These are phyloP conservation scores for Drosophila lini DNA, from an alignment of 1,140 invertebrate species.

Conservation along the genomic window DNA sequence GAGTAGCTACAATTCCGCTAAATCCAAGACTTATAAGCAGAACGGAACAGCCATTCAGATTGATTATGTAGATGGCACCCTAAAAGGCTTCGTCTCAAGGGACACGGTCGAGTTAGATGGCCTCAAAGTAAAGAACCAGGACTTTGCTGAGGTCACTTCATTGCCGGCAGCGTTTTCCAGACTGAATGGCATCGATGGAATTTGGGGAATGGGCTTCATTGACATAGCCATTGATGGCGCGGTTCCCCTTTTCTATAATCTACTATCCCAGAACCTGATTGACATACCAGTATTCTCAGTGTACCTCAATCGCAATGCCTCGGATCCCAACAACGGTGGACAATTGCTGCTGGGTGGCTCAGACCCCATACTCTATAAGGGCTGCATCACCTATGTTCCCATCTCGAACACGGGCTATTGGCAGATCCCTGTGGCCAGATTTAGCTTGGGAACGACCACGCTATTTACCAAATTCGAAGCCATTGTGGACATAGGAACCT, in stretches of 20 bases:
- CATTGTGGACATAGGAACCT: constrained; percentile 99
- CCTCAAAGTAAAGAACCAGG: constrained; percentile 90
- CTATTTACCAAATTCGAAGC: constrained; percentile 91
- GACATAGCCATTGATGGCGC: constrained; percentile 95
- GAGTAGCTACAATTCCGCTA: constrained; percentile 95
- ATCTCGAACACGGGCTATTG: constrained; percentile 96
- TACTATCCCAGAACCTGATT: constrained; percentile 93
- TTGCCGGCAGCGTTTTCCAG: constrained; percentile 94
- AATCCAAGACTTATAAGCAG: constrained; percentile 91
- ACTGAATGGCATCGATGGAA: constrained; percentile 93
- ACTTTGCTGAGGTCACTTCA: constrained; percentile 97
- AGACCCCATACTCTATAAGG: constrained; percentile 94
- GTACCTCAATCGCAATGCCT: constrained; percentile 90
- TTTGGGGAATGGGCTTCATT: constrained; percentile 95
- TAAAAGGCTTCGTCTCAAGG: constrained; percentile 93
- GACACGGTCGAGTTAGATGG: constrained; percentile 91
- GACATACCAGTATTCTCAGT: constrained; percentile 95
- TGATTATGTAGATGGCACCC: constrained; percentile 89
- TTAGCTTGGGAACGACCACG: constrained; percentile 82
- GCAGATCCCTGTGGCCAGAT: constrained; percentile 96
- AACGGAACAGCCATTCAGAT: constrained; percentile 97
- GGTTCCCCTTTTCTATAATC: constrained; percentile 96
- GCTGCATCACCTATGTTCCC: constrained; percentile 95
- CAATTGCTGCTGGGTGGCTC: constrained; percentile 97
- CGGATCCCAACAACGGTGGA: constrained; percentile 89